Conservation (phyloP, 2,888 invertebrate genomes). For the Spisula subtruncata region DNA sequence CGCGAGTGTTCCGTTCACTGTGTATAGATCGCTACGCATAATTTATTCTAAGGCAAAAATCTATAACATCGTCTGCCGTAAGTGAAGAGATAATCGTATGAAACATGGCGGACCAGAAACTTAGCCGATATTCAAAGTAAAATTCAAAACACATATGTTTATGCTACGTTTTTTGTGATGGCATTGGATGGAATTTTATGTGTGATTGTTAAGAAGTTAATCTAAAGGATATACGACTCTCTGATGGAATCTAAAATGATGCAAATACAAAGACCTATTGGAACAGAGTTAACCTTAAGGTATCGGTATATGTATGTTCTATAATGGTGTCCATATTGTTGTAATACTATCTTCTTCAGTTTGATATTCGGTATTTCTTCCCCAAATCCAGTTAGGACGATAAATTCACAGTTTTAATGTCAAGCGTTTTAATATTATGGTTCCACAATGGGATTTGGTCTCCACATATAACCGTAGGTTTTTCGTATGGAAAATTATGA, state of each 20-base stretch:
- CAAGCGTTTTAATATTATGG: not conserved
- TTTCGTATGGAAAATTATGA: not conserved
- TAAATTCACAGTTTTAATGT: not conserved
- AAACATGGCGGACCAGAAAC: conserved; percentile 45
- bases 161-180: conserved; percentile 1
- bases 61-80: conserved; percentile 50
- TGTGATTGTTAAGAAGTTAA: not conserved
- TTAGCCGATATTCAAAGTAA: conserved; percentile 6
- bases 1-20: conserved; percentile 29
- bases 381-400: not conserved
- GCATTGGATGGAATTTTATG: not conserved
- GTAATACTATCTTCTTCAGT: not conserved
- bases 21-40: conserved; percentile 41
- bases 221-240: not conserved
- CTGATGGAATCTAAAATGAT: conserved; percentile 41
- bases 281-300: conserved; percentile 80
- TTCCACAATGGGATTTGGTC: not conserved
- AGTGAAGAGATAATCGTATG: conserved; percentile 33
- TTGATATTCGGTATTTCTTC: too few species aligned
- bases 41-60: conserved; percentile 66
- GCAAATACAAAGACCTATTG: conserved; percentile 73
- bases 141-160: not conserved
- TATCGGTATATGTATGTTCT: conserved; percentile 34
- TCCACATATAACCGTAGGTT: not conserved
- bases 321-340: not conserved